Conservation (phyloP, 2,797 vertebrate species). For the Octomys mimax region DNA sequence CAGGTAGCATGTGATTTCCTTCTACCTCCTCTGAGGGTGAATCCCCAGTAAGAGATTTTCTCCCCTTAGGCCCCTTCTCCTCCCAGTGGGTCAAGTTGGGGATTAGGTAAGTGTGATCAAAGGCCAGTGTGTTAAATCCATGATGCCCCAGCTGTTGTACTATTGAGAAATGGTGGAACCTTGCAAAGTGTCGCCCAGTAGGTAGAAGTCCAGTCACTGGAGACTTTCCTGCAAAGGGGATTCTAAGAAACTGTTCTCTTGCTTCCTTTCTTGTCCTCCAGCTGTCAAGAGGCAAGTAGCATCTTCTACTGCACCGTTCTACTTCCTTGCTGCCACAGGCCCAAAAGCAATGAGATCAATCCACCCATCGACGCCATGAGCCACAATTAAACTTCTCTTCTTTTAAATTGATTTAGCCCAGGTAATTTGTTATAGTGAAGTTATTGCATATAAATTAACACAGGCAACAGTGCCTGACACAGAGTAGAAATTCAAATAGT, state of each 20-base stretch:
- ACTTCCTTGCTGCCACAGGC: background rate
- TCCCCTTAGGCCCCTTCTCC: too few relatives aligned
- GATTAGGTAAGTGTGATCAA: background rate
- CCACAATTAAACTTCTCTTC: background rate
- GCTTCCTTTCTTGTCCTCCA: background rate
- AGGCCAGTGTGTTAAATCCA: background rate
- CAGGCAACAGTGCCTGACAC: background rate
- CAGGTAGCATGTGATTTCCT: background rate
- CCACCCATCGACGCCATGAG: background rate
- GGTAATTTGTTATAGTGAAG: background rate
- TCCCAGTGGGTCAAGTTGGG: background rate
- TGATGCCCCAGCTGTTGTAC: background rate
- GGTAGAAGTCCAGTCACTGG: too few relatives aligned
- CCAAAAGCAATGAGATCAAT: background rate
- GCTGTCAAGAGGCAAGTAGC: background rate
- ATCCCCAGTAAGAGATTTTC: background rate
- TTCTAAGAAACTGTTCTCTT: background rate
- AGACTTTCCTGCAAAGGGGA: background rate
- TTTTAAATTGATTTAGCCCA: background rate
- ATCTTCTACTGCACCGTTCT: too few relatives aligned
- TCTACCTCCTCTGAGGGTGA: background rate
- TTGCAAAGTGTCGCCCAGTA: background rate
- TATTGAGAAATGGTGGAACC: background rate
- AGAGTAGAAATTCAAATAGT: background rate
- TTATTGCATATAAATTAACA: background rate